Conservation (phyloP, 1,140 invertebrate genomes). For the Conus ventricosus region DNA sequence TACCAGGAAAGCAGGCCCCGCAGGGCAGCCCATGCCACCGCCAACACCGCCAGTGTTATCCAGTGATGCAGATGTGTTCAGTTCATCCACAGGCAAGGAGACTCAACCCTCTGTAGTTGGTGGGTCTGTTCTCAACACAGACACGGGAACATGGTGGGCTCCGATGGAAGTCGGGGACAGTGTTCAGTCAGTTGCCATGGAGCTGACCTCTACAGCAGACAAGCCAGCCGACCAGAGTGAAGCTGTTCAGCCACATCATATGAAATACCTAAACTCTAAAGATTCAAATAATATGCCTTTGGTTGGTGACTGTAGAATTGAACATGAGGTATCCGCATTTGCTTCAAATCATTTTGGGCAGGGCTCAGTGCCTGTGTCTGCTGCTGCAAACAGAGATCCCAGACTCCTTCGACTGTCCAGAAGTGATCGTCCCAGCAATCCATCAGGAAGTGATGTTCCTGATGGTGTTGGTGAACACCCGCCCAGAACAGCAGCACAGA, state of each 20-base stretch:
- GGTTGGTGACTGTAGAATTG: neutral
- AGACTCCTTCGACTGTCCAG: neutral
- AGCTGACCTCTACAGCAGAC: neutral
- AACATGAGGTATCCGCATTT: neutral
- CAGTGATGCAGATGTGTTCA: neutral
- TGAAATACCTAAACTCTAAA: neutral
- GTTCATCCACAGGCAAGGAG: neutral
- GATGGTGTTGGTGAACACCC: no score
- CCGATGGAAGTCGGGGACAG: neutral
- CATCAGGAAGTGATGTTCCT: neutral
- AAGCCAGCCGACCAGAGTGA: neutral
- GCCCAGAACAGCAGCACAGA: neutral
- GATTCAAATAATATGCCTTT: neutral
- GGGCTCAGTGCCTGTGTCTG: neutral
- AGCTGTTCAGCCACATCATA: neutral
- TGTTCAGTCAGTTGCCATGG: neutral
- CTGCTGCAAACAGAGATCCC: neutral
- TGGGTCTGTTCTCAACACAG: neutral
- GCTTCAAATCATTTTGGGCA: neutral
- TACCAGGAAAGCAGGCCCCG: neutral
- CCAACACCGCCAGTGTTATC: neutral
- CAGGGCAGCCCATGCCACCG: neutral
- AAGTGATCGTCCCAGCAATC: neutral
- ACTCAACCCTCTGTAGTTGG: neutral
- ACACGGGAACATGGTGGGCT: neutral